A percentile compares a stretch with the other conserved stretches of the same genome.
Evolutionary conservation across 2,888 invertebrate species (phyloP).

Genomic region (Xanthostigma xanthostigma): DNA sequence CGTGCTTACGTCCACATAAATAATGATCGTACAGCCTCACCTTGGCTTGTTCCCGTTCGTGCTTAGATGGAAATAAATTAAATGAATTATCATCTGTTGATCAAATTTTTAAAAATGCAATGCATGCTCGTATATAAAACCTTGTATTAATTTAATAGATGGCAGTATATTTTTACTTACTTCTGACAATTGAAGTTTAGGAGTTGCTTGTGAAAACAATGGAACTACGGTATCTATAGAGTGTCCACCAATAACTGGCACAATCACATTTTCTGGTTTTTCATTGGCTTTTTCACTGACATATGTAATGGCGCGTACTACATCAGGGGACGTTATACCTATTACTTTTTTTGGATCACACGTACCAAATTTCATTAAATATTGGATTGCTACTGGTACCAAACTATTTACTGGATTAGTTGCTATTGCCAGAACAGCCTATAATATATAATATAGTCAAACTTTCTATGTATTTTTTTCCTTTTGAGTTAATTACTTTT

Average conservation of each 20-base stretch:
- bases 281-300: slow-evolving; percentile 48
- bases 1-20: too few species aligned
- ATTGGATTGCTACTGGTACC: slow-evolving; percentile 52
- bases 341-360: slow-evolving; percentile 49
- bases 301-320: slow-evolving; percentile 60
- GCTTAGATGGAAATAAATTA: too few species aligned
- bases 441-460: too few species aligned
- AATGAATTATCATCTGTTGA: too few species aligned
- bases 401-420: slow-evolving; percentile 48
- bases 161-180: slow-evolving; percentile 14
- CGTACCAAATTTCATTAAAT: slow-evolving; percentile 37
- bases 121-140: too few species aligned
- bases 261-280: slow-evolving; percentile 45
- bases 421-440: slow-evolving; percentile 32
- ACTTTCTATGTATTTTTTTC: too few species aligned
- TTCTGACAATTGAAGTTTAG: slow-evolving; percentile 22
- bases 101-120: too few species aligned
- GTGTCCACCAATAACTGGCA: slow-evolving; percentile 69
- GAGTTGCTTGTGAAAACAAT: slow-evolving; percentile 54
- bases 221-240: slow-evolving; percentile 61
- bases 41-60: not conserved
- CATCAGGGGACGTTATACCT: slow-evolving; percentile 60
- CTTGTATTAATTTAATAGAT: too few species aligned
- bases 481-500: too few species aligned
- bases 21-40: too few species aligned